Conservation (phyloP, 2,797 vertebrate species). For the Sebastes matsubarae region DNA sequence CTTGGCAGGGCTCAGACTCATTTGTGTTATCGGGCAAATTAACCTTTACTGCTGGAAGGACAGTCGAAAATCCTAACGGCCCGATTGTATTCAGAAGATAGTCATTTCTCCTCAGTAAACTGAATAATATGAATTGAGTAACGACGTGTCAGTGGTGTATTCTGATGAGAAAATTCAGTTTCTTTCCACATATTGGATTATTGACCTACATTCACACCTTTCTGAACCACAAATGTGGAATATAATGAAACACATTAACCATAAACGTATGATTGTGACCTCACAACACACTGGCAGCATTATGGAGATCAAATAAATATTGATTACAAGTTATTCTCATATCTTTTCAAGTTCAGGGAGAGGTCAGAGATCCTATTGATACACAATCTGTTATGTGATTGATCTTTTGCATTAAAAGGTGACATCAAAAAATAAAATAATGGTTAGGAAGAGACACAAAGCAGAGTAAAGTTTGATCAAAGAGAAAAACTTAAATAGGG, state of each 20-base stretch:
- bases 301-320: constrained; percentile 6
- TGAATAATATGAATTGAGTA: constrained; percentile 5
- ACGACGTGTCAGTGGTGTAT: neutral
- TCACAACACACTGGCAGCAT: neutral
- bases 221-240: neutral
- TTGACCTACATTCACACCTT: neutral
- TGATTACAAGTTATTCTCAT: constrained; percentile 13
- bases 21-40: constrained; percentile 70
- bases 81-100: neutral
- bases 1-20: constrained; percentile 55
- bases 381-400: neutral
- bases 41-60: constrained; percentile 68
- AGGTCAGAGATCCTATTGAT: neutral
- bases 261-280: neutral
- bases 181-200: neutral
- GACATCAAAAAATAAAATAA: neutral
- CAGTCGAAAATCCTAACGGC: constrained; percentile 28
- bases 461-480: neutral
- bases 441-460: neutral
- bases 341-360: neutral
- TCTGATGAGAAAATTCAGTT: neutral
- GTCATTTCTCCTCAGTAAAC: neutral
- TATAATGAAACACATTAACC: neutral
- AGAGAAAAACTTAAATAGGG: neutral
- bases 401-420: neutral